Evolutionary conservation across 2,113 vertebrate genomes (phyloP).

Genomic region (Neolamprologus kungweensis): DNA sequence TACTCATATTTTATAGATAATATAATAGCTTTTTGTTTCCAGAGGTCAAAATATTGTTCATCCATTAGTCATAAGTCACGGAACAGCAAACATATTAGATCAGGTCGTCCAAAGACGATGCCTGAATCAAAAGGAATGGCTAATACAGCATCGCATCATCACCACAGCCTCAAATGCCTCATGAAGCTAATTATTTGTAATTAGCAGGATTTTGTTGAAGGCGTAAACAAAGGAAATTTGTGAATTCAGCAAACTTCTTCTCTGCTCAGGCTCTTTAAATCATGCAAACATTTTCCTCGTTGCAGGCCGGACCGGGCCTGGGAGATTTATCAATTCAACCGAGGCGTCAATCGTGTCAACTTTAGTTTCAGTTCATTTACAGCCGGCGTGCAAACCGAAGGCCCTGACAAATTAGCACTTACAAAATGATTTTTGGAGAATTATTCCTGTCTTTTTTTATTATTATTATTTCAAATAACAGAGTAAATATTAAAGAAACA

Average conservation of each 20-base stretch:
- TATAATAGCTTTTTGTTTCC: neutral
- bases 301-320: neutral
- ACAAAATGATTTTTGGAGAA: neutral
- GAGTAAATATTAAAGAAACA: neutral
- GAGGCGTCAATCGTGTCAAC: constrained; percentile 1
- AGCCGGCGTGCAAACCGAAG: neutral
- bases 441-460: neutral
- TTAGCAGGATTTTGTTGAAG: constrained; percentile 44
- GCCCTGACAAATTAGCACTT: constrained; percentile 5
- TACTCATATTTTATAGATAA: neutral
- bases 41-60: constrained; percentile 34
- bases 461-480: neutral
- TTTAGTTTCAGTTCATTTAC: constrained; percentile 22
- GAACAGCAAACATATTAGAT: neutral
- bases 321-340: constrained; percentile 25
- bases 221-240: constrained; percentile 48
- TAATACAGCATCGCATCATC: constrained; percentile 37
- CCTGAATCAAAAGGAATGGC: constrained; percentile 63
- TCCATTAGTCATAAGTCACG: constrained; percentile 42
- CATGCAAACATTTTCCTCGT: neutral
- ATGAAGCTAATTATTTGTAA: constrained; percentile 61
- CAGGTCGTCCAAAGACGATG: neutral
- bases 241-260: constrained; percentile 35
- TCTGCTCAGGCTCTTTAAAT: constrained; percentile 12
- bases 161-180: neutral